Percentiles rank a stretch among this genome's conserved stretches.
These are phyloP conservation scores for Ptyas mucosa DNA, from an alignment of 2,113 vertebrate species.

Conservation along the genomic window DNA sequence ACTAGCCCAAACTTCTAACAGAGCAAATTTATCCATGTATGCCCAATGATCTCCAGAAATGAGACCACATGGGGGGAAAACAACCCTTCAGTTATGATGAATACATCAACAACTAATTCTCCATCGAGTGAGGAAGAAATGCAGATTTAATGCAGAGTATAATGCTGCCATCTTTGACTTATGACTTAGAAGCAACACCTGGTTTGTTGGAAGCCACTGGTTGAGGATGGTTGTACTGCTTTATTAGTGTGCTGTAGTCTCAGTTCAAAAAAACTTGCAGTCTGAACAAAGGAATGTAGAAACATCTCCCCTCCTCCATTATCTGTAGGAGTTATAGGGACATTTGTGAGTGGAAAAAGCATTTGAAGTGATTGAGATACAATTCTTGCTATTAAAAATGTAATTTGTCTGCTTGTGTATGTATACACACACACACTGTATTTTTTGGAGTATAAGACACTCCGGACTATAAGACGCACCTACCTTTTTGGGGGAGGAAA, in stretches of 20 bases:
- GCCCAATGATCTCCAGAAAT: not conserved
- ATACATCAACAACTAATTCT: not conserved
- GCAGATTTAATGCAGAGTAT: not conserved
- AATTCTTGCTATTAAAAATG: not conserved
- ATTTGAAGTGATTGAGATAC: not conserved
- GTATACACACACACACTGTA: no score
- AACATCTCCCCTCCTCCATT: not conserved
- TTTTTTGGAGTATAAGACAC: no score
- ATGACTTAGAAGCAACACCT: not conserved
- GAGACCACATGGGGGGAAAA: not conserved
- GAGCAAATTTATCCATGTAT: not conserved
- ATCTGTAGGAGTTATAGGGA: not conserved
- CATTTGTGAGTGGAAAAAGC: not conserved
- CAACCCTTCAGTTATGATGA: not conserved
- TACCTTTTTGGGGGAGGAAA: no score
- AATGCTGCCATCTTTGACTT: not conserved
- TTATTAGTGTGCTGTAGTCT: not conserved
- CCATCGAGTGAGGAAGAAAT: not conserved
- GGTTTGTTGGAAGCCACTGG: not conserved
- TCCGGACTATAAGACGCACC: no score
- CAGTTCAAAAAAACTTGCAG: not conserved
- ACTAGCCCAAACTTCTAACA: not conserved
- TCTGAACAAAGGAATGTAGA: not conserved
- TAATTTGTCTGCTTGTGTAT: not conserved
- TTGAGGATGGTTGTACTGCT: not conserved